phyloP scores from a whole-genome alignment of 2,797 vertebrate genomes.

The Diceros bicornis region DNA sequence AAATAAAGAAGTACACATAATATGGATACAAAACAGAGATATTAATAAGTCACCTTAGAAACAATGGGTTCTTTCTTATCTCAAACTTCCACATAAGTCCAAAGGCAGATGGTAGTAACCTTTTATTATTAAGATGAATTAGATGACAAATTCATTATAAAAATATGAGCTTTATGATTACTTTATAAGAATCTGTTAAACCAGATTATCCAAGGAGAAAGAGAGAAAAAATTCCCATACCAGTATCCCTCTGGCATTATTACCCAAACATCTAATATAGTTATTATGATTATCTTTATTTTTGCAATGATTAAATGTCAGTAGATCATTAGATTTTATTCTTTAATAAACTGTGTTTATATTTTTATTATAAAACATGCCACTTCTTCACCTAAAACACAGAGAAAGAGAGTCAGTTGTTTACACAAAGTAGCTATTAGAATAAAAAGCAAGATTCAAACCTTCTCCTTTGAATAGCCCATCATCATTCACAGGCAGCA shows the following conservation, averaged over 20 bases:
- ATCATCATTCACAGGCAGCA: neutral
- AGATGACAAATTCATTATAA: constrained; percentile 25
- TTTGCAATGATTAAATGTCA: neutral
- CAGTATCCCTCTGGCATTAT: neutral
- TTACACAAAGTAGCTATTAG: neutral
- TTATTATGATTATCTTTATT: constrained; percentile 16
- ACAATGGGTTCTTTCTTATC: neutral
- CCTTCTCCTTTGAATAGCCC: neutral
- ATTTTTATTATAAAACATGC: neutral
- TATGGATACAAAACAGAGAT: neutral
- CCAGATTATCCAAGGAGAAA: neutral
- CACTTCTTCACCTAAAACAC: neutral
- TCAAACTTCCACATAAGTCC: constrained; percentile 6
- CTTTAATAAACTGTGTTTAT: neutral
- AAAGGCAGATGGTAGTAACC: neutral
- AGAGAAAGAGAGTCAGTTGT: neutral
- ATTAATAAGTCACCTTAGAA: neutral
- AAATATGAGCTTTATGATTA: constrained; percentile 7
- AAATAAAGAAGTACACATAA: neutral
- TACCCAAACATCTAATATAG: neutral
- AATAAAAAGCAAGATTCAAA: constrained; percentile 39
- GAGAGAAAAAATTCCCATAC: neutral
- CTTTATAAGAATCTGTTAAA: constrained; percentile 14
- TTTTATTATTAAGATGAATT: constrained; percentile 2
- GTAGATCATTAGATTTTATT: neutral